Conservation (phyloP, 2,888 invertebrate species). For the Troglohyphantes excavatus region DNA sequence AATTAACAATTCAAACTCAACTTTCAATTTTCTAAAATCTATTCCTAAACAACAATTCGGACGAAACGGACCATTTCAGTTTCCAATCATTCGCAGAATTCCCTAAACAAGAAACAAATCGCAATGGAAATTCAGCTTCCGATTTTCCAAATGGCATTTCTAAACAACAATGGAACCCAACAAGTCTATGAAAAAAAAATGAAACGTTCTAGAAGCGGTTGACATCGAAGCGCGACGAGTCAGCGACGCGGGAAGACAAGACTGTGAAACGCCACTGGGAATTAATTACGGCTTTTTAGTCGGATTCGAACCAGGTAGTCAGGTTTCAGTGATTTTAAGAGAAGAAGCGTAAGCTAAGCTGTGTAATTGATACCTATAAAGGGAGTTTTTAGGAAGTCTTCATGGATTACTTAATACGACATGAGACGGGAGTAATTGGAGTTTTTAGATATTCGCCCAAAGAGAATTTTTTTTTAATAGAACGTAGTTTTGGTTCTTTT, state of each 20-base stretch:
- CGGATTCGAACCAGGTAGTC: background rate
- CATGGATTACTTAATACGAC: too few relatives aligned
- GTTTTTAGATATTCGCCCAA: too few relatives aligned
- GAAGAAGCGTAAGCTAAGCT: background rate
- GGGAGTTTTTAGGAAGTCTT: background rate
- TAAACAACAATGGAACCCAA: background rate
- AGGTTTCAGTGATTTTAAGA: background rate
- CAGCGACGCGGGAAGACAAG: background rate
- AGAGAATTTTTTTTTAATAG: too few relatives aligned
- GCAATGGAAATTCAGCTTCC: too few relatives aligned
- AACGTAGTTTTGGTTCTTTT: too few relatives aligned
- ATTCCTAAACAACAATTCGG: too few relatives aligned
- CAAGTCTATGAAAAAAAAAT: background rate
- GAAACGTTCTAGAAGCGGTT: background rate
- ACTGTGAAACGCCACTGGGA: background rate
- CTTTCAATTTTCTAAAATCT: too few relatives aligned
- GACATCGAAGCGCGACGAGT: conserved; percentile 1
- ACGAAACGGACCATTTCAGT: too few relatives aligned
- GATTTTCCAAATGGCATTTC: background rate
- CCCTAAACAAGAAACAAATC: too few relatives aligned
- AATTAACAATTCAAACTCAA: too few relatives aligned
- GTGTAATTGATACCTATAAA: background rate
- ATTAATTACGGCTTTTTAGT: conserved; percentile 1
- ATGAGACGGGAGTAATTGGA: too few relatives aligned
- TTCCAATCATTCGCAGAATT: too few relatives aligned